A percentile compares a stretch with the other conserved stretches of the same genome.
Evolutionary conservation across 2,113 vertebrate genomes (phyloP).

Genomic region (Larimichthys crocea): DNA sequence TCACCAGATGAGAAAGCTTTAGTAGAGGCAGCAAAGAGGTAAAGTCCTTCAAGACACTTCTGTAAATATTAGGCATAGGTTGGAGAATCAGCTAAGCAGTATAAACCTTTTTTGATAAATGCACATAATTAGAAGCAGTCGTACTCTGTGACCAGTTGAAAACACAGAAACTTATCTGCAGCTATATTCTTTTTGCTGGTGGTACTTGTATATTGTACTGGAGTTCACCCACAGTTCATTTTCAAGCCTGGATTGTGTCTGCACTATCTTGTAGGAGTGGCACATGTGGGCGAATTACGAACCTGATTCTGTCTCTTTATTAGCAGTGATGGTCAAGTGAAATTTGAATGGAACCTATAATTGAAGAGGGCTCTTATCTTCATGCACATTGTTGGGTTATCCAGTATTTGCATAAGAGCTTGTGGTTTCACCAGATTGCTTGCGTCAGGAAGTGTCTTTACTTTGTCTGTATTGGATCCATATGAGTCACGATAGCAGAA

Average conservation of each 20-base stretch:
- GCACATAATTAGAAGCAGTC: neutral
- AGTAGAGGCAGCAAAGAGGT: conserved; percentile 96
- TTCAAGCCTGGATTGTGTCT: neutral
- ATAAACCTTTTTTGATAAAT: neutral
- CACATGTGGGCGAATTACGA: neutral
- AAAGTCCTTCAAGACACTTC: neutral
- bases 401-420: neutral
- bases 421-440: neutral
- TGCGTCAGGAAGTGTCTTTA: too few species aligned
- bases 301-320: neutral
- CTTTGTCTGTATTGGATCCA: too few species aligned
- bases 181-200: neutral
- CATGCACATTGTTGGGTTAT: neutral
- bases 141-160: neutral
- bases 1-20: conserved; percentile 98
- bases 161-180: neutral
- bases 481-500: too few species aligned
- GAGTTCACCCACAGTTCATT: neutral
- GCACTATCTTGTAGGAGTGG: neutral
- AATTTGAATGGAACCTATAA: neutral
- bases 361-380: too few species aligned
- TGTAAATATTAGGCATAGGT: neutral
- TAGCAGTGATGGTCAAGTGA: too few species aligned
- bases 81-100: neutral
- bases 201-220: neutral